phyloP scores from a whole-genome alignment of 2,797 vertebrate species.

The Spinus pinus region DNA sequence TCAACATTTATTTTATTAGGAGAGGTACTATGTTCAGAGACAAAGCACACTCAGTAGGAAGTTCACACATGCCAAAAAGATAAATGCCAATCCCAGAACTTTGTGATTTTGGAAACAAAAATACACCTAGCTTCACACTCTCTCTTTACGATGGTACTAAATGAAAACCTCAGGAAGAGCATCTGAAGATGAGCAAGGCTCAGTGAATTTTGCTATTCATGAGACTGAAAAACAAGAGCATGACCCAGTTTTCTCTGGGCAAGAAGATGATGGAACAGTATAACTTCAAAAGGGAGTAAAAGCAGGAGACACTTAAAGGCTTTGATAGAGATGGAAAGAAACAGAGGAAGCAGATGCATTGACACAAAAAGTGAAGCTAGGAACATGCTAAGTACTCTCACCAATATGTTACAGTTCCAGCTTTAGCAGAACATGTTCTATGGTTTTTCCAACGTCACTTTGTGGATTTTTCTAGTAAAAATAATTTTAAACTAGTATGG shows the following conservation, averaged over 20 bases:
- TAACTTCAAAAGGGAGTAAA: background rate
- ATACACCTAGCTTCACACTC: background rate
- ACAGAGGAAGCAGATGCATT: background rate
- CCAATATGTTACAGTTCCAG: background rate
- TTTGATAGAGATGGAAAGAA: background rate
- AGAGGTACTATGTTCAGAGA: background rate
- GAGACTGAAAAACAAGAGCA: background rate
- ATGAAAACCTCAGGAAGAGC: background rate
- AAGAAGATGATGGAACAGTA: background rate
- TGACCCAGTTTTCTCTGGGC: background rate
- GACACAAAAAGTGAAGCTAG: background rate
- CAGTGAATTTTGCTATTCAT: background rate
- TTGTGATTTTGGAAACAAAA: background rate
- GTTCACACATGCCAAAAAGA: background rate
- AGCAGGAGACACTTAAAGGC: background rate
- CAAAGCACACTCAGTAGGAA: background rate
- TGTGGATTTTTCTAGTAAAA: background rate
- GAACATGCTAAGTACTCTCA: background rate
- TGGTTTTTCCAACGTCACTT: background rate
- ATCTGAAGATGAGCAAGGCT: background rate
- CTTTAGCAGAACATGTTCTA: background rate
- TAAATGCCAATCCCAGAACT: background rate
- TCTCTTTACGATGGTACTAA: background rate
- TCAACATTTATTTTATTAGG: background rate
- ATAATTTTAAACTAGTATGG: background rate